Percentiles rank a stretch among this genome's conserved stretches.
phyloP scores from a whole-genome alignment of 2,888 invertebrate species.

The Gymnoscelis rufifasciata region DNA sequence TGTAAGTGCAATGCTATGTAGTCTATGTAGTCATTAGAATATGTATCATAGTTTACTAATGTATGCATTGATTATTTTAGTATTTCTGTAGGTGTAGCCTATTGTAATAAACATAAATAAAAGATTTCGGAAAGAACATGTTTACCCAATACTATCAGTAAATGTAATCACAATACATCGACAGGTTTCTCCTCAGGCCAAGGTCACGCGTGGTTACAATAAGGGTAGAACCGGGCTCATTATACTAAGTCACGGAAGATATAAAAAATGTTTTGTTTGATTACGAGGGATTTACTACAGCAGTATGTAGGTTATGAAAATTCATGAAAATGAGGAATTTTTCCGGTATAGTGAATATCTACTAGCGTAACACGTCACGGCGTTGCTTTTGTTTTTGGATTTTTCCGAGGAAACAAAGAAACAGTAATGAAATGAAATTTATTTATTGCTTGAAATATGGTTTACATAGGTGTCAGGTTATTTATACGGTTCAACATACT shows the following conservation, averaged over 20 bases:
- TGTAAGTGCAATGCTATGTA: too few relatives aligned
- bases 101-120: background rate
- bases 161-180: slow-evolving; percentile 8
- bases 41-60: too few relatives aligned
- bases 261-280: background rate
- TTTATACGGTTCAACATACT: too few relatives aligned
- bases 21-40: background rate
- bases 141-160: slow-evolving; percentile 4
- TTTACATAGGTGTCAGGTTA: too few relatives aligned
- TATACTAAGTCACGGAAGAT: background rate
- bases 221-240: background rate
- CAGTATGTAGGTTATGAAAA: background rate
- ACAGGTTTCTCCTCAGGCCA: slow-evolving; percentile 7
- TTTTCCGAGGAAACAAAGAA: too few relatives aligned
- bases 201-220: slow-evolving; percentile 8
- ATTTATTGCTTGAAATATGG: too few relatives aligned
- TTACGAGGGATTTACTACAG: background rate
- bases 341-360: too few relatives aligned
- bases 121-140: background rate
- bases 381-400: too few relatives aligned
- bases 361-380: too few relatives aligned
- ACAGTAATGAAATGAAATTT: too few relatives aligned
- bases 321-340: background rate
- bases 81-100: background rate
- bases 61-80: too few relatives aligned